These are phyloP conservation scores for Podiceps cristatus DNA, from an alignment of 2,113 vertebrate species.

Conservation along the genomic window DNA sequence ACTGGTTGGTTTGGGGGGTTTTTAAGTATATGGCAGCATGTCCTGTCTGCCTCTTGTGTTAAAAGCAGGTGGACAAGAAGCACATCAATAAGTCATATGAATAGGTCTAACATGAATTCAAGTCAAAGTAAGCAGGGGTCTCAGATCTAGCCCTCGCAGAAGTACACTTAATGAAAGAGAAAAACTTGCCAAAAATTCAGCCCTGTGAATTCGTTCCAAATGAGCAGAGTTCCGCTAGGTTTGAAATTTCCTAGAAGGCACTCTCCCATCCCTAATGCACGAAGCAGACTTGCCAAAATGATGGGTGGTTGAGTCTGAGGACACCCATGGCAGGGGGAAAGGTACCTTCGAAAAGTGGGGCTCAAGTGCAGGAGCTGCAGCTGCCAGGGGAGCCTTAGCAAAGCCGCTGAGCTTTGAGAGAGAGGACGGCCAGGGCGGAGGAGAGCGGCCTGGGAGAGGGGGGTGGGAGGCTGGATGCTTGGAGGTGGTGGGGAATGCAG, in stretches of 20 bases:
- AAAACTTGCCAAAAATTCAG: conserved; percentile 26
- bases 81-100: neutral
- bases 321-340: neutral
- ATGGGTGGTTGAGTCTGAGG: neutral
- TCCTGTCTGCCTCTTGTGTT: neutral
- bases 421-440: neutral
- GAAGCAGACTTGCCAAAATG: neutral
- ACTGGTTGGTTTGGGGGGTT: too few relatives aligned
- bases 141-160: neutral
- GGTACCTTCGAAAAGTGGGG: neutral
- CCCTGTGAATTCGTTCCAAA: neutral
- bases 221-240: neutral
- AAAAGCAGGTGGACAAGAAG: neutral
- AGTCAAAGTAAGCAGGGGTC: neutral
- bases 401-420: too few relatives aligned
- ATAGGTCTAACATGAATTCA: neutral
- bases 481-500: neutral
- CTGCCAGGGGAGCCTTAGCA: neutral
- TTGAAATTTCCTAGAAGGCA: neutral
- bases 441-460: neutral
- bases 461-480: rapidly evolving
- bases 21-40: neutral
- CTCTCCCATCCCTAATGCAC: neutral
- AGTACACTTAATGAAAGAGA: neutral
- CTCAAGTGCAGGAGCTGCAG: neutral